Percentiles rank a stretch among this genome's conserved stretches.
Evolutionary conservation across 2,113 vertebrate species (phyloP).

Genomic region (Scytalopus superciliaris): DNA sequence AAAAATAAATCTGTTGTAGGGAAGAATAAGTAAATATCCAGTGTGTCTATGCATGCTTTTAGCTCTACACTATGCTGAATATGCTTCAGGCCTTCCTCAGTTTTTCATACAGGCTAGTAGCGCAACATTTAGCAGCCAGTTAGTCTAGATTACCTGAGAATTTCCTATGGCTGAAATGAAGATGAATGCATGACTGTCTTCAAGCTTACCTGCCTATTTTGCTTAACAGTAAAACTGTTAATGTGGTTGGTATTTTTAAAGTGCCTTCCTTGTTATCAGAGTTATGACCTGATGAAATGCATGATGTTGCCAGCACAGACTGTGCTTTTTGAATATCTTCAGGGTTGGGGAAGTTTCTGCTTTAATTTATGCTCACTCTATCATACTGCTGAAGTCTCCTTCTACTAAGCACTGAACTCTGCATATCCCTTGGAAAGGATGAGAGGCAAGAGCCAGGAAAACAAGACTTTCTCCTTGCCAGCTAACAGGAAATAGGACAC

Average conservation of each 20-base stretch:
- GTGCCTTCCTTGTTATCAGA: neutral
- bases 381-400: neutral
- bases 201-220: neutral
- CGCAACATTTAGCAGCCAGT: neutral
- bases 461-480: neutral
- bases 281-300: neutral
- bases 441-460: neutral
- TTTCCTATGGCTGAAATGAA: neutral
- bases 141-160: neutral
- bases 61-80: neutral
- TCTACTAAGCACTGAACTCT: neutral
- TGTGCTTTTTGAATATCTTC: neutral
- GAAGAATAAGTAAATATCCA: neutral
- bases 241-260: neutral
- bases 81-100: neutral
- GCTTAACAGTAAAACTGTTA: neutral
- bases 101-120: neutral
- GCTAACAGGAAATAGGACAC: neutral
- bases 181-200: neutral
- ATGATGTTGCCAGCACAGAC: neutral
- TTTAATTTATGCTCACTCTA: neutral
- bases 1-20: neutral
- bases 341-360: neutral
- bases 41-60: neutral
- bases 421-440: neutral